Conservation (phyloP, 2,888 invertebrate species). For the Philereme vetulata region DNA sequence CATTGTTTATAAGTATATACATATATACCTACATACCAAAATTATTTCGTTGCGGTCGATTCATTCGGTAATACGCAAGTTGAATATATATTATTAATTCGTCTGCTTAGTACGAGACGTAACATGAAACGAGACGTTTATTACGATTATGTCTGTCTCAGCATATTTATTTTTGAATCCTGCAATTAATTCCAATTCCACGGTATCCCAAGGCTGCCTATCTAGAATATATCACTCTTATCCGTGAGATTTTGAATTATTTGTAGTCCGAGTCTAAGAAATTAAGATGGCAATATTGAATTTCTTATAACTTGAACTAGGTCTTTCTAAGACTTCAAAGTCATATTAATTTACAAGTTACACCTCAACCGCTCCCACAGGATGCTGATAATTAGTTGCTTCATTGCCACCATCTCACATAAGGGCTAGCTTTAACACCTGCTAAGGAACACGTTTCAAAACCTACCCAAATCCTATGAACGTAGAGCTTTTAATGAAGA, state of each 20-base stretch:
- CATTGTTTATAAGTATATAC: not conserved
- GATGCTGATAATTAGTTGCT: slow-evolving; percentile 43
- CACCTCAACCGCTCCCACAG: slow-evolving; percentile 34
- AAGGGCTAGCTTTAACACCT: slow-evolving; percentile 20
- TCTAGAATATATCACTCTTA: too few relatives aligned
- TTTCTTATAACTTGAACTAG: not conserved
- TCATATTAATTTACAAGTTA: not conserved
- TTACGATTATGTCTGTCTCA: too few relatives aligned
- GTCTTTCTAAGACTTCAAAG: slow-evolving; percentile 6
- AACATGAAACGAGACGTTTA: too few relatives aligned
- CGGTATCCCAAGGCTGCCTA: too few relatives aligned
- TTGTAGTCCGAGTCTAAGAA: too few relatives aligned
- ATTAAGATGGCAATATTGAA: too few relatives aligned
- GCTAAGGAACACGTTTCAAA: not conserved
- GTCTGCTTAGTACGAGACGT: not conserved
- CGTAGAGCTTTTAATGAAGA: not conserved
- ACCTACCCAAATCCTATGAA: not conserved
- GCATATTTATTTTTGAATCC: too few relatives aligned
- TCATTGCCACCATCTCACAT: slow-evolving; percentile 37
- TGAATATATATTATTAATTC: not conserved
- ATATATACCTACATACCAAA: too few relatives aligned
- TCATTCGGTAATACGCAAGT: not conserved
- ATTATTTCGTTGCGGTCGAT: not conserved
- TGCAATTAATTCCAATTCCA: too few relatives aligned
- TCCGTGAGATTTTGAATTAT: too few relatives aligned